phyloP scores from a whole-genome alignment of 2,113 vertebrate species.

The Chlamydotis undulata region DNA sequence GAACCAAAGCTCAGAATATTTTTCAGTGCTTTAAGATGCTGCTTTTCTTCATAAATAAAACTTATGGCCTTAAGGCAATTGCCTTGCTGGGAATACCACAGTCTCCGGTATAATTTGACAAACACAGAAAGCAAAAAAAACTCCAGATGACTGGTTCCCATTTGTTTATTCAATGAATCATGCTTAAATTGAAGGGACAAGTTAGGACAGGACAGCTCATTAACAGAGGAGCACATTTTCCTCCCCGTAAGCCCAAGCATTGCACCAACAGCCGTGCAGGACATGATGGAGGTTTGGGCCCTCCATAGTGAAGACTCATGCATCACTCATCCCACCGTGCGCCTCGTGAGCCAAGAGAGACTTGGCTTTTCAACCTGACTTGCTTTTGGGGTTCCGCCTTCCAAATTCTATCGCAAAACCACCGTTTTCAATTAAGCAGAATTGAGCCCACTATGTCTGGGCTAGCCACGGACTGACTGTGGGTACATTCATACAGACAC shows the following conservation, averaged over 20 bases:
- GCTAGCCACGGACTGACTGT: background rate
- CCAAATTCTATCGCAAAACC: background rate
- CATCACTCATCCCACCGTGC: background rate
- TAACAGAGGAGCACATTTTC: background rate
- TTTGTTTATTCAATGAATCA: background rate
- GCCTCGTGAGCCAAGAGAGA: background rate
- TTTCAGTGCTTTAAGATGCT: background rate
- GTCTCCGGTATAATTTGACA: background rate
- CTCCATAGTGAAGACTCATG: background rate
- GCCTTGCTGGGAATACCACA: background rate
- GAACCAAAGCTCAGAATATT: background rate
- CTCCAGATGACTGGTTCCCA: background rate
- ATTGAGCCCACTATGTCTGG: fast-evolving
- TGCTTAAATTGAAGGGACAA: background rate
- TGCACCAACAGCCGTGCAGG: background rate
- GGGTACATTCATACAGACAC: fast-evolving
- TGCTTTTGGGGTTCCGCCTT: background rate
- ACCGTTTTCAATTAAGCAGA: background rate
- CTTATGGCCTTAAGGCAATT: background rate
- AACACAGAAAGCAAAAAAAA: background rate
- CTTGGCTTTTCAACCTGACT: background rate
- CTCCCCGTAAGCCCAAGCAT: background rate
- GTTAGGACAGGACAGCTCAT: background rate
- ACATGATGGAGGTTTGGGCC: background rate
- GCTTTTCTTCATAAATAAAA: constrained; percentile 3